A percentile compares a stretch with the other conserved stretches of the same genome.
phyloP scores from a whole-genome alignment of 2,888 invertebrate genomes.

The Tetropium fuscum region DNA sequence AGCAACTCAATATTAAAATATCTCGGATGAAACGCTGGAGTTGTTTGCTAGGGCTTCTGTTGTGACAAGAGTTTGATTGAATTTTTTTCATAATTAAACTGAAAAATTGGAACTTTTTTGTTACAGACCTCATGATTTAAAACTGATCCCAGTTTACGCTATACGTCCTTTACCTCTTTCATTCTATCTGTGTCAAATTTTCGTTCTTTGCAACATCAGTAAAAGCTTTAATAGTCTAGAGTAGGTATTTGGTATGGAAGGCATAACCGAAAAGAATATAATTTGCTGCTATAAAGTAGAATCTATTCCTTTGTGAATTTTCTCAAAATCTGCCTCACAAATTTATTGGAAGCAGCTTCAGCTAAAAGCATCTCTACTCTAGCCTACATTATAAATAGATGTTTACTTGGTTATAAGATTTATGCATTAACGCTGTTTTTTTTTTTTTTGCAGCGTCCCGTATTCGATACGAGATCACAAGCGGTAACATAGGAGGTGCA shows the following conservation, averaged over 20 bases:
- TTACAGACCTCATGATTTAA: too few relatives aligned
- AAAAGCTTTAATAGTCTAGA: too few relatives aligned
- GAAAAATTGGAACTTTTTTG: too few relatives aligned
- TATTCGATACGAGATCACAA: slow-evolving; percentile 99
- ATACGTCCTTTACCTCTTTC: too few relatives aligned
- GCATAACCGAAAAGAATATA: slow-evolving; percentile 1
- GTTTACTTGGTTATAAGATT: slow-evolving; percentile 26
- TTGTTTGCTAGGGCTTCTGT: too few relatives aligned
- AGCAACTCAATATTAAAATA: too few relatives aligned
- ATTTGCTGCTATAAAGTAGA: slow-evolving; percentile 7
- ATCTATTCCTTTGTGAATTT: slow-evolving; percentile 15
- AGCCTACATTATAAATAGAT: slow-evolving; percentile 10
- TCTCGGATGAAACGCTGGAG: too few relatives aligned
- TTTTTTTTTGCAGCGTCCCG: slow-evolving; percentile 84
- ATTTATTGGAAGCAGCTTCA: slow-evolving; percentile 14
- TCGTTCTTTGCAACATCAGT: not conserved
- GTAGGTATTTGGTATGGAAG: not conserved
- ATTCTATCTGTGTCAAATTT: too few relatives aligned
- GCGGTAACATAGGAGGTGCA: slow-evolving; percentile 98
- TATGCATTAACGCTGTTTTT: slow-evolving; percentile 24
- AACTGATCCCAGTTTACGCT: too few relatives aligned
- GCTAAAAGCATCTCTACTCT: slow-evolving; percentile 21
- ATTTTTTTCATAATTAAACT: too few relatives aligned
- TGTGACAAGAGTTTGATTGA: too few relatives aligned
- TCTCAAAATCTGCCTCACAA: slow-evolving; percentile 15